Evolutionary conservation across 2,888 invertebrate species (phyloP), one percentile per base, ranked within the genome.

Genomic region (Lamellibrachia satsuma): DNA sequence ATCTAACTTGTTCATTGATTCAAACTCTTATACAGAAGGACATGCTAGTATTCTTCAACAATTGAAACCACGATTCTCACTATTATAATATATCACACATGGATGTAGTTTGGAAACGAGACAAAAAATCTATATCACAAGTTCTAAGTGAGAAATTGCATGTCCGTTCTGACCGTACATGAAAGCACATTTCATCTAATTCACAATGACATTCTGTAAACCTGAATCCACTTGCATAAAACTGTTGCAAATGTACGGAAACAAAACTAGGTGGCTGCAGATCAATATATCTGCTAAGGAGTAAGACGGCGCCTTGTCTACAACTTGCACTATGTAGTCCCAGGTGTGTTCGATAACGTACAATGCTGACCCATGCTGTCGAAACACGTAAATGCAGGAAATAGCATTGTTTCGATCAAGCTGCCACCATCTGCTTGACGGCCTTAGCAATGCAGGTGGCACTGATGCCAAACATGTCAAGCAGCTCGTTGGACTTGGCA

Each of bases 401-500:
- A 75, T n/a, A 2, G 75, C 2, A 6, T 75, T n/a, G 22, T 91
- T 39, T 52, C 55, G 52, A 51, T 60, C 92, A 93, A 11, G 60
- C 91, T 39, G 92, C 92, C 52, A 94, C 90, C 51, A 94, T 90
- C 52, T 94, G 94, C 92, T 94, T 94, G 39, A 96, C 96, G 91
- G 98, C 98, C 92, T 97, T 97, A 27, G 97, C 97, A 95, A 99
- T 98, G 96, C 98, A 98, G 92, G 97, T 97, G 2, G 99, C 98
- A 94, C 98, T 98, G 96, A 99, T 98, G 94, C 99, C 99, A 97
- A 97, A 99, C 96, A 97, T 97, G 95, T 99, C 98, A 93, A 99
- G 97, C 92, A 99, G 97, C 3, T 97, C 98, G 60, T 97, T 97
- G 57, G 99, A 98, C 93, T 99, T 98, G 0, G 99, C 99, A 90